Evolutionary conservation across 2,888 invertebrate species (phyloP).

Genomic region (Unio delphinus): DNA sequence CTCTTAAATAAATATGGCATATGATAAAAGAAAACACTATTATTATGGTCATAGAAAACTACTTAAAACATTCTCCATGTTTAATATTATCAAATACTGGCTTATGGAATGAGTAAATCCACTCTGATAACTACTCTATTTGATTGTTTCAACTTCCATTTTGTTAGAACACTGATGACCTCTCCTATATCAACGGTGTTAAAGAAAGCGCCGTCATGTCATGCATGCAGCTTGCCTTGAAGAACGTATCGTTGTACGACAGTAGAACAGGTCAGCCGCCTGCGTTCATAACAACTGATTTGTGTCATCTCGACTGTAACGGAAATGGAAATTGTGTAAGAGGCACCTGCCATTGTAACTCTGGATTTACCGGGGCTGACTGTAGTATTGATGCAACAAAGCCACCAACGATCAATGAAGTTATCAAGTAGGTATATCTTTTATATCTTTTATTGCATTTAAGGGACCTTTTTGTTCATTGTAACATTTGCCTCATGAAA

Average conservation of each 20-base stretch:
- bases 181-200: no score
- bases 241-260: slow-evolving; percentile 18
- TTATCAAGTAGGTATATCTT: slow-evolving; percentile 15
- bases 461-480: no score
- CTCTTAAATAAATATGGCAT: no score
- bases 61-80: no score
- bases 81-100: no score
- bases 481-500: no score
- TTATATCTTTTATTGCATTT: background rate
- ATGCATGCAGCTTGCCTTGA: slow-evolving; percentile 17
- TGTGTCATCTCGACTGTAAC: slow-evolving; percentile 32
- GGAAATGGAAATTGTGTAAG: background rate
- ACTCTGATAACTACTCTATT: no score
- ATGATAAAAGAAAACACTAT: no score
- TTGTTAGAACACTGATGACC: no score
- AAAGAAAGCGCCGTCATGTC: slow-evolving; percentile 5
- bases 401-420: slow-evolving; percentile 34
- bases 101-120: no score
- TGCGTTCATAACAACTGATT: slow-evolving; percentile 23
- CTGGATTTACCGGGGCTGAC: slow-evolving; percentile 38
- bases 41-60: no score
- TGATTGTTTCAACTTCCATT: no score
- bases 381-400: slow-evolving; percentile 39
- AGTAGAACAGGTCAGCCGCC: slow-evolving; percentile 18
- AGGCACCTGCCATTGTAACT: slow-evolving; percentile 42